Percentiles rank a stretch among this genome's conserved stretches.
These are phyloP conservation scores for Bergia sp. DNA, from an alignment of 92 coral and sea anemone genomes.

Conservation along the genomic window DNA sequence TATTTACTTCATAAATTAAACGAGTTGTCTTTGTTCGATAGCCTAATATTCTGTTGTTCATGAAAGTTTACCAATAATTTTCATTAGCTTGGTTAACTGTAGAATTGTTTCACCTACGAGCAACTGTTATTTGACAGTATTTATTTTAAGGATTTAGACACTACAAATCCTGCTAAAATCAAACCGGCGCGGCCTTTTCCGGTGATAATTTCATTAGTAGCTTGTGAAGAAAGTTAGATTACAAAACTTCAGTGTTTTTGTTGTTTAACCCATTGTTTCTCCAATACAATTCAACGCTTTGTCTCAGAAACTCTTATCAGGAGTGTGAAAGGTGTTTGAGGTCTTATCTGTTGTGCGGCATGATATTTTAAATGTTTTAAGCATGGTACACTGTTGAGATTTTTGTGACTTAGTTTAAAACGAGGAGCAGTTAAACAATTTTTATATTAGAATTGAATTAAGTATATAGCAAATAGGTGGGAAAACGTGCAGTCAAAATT, in stretches of 20 bases:
- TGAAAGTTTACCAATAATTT: not conserved
- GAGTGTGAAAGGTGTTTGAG: not conserved
- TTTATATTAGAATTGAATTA: not conserved
- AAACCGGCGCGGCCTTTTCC: not conserved
- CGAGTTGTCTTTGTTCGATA: slow-evolving; percentile 9
- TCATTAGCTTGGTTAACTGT: not conserved
- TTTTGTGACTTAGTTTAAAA: not conserved
- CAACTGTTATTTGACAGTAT: not conserved
- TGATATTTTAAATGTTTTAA: not conserved
- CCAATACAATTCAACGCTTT: slow-evolving; percentile 3
- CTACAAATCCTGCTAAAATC: not conserved
- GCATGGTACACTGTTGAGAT: not conserved
- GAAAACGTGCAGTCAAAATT: not conserved
- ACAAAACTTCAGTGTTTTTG: not conserved
- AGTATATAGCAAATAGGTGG: not conserved
- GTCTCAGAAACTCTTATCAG: not conserved
- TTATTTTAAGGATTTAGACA: not conserved
- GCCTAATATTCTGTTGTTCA: not conserved
- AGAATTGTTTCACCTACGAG: not conserved
- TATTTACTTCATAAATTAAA: not conserved
- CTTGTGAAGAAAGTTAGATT: not conserved
- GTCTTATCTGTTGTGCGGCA: not conserved
- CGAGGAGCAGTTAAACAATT: not conserved
- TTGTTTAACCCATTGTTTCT: slow-evolving; percentile 8
- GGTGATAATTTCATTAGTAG: not conserved